A percentile compares a stretch with the other conserved stretches of the same genome.
Evolutionary conservation across 2,113 vertebrate species (phyloP).

Genomic region (Neolamprologus longior): DNA sequence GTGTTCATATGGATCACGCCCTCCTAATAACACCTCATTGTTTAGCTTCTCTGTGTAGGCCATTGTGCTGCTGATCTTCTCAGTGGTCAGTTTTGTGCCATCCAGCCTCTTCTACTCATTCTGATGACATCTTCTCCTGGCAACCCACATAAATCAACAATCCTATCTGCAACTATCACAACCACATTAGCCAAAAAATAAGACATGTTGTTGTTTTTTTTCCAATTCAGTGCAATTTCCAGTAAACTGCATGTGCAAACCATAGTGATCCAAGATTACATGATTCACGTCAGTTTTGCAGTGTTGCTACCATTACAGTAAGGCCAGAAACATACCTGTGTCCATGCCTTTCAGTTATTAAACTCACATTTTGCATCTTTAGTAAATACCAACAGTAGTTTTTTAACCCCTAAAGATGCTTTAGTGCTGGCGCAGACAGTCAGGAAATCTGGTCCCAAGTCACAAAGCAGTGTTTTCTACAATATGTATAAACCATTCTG

Average conservation of each 20-base stretch:
- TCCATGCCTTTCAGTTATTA: not conserved
- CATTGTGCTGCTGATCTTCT: not conserved
- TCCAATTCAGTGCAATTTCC: not conserved
- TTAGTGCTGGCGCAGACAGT: not conserved
- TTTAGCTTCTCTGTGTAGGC: not conserved
- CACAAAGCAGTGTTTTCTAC: not conserved
- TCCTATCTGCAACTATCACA: not conserved
- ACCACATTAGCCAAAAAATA: not conserved
- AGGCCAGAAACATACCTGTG: not conserved
- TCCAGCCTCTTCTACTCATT: not conserved
- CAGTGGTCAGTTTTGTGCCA: not conserved
- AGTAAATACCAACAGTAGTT: not conserved
- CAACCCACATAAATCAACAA: not conserved
- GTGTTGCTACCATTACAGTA: not conserved
- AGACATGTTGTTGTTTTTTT: not conserved
- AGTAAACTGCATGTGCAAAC: not conserved
- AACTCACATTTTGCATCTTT: not conserved
- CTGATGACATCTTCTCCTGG: not conserved
- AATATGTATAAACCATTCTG: not conserved
- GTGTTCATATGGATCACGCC: not conserved
- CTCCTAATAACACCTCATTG: not conserved
- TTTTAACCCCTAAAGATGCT: not conserved
- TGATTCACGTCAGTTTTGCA: not conserved
- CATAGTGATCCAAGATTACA: not conserved
- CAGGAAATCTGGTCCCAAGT: not conserved